Evolutionary conservation across 2,797 vertebrate species (phyloP).

Genomic region (Melanogrammus aeglefinus): DNA sequence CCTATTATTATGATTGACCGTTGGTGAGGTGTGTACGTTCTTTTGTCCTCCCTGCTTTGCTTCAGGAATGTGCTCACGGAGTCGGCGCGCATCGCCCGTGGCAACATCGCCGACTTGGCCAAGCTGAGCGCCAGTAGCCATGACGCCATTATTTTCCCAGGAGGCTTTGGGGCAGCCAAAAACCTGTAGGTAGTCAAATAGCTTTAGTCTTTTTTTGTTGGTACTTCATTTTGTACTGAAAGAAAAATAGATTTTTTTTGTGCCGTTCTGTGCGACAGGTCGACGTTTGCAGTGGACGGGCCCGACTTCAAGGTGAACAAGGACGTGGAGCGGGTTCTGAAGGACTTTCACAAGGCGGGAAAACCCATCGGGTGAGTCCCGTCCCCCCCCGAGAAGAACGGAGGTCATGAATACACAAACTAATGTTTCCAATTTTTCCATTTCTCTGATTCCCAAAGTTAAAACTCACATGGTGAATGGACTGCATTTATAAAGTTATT

Average conservation of each 20-base stretch:
- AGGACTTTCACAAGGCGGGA: conserved; percentile 78
- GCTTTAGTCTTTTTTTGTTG: not conserved
- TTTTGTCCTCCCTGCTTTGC: not conserved
- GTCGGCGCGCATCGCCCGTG: conserved; percentile 82
- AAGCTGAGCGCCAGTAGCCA: conserved; percentile 69
- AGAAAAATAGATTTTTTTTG: not conserved
- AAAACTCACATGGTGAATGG: too few relatives aligned
- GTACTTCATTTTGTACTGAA: not conserved
- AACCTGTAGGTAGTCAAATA: conserved; percentile 74
- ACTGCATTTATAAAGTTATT: too few relatives aligned
- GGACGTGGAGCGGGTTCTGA: conserved; percentile 80
- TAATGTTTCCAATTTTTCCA: too few relatives aligned
- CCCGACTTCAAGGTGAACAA: conserved; percentile 76
- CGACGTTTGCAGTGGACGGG: conserved; percentile 81
- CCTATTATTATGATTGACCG: not conserved
- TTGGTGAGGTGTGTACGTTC: too few relatives aligned
- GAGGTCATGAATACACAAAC: not conserved
- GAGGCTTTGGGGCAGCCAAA: conserved; percentile 85
- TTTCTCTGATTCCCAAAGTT: too few relatives aligned
- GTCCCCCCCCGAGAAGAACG: not conserved
- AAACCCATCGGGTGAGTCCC: conserved; percentile 83
- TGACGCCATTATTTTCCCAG: conserved; percentile 83
- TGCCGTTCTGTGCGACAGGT: conserved; percentile 58
- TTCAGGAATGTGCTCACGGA: conserved; percentile 80
- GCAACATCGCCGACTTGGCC: conserved; percentile 75